These are phyloP conservation scores for Oryctolagus cuniculus DNA, from an alignment of 2,113 vertebrate species.

Conservation along the genomic window mOryCun1.1 NC_091448.1:50500501-50501000, in stretches of 20 bases:
- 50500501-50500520: neutral
- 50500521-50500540: neutral
- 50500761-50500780: neutral
- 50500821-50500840: neutral
- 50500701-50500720: neutral
- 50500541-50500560: neutral
- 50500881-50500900: neutral
- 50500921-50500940: neutral
- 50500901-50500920: neutral
- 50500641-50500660: neutral
- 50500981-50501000: neutral
- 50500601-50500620: neutral
- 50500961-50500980: neutral
- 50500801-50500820: neutral
- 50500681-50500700: neutral
- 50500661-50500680: neutral
- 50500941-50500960: neutral
- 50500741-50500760: neutral
- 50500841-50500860: slow-evolving; percentile 17
- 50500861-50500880: neutral
- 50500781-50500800: neutral
- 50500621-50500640: neutral
- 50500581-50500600: neutral
- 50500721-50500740: neutral
- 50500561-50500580: neutral